Conservation (phyloP, 2,888 invertebrate species). For the Fragum sueziense region DNA sequence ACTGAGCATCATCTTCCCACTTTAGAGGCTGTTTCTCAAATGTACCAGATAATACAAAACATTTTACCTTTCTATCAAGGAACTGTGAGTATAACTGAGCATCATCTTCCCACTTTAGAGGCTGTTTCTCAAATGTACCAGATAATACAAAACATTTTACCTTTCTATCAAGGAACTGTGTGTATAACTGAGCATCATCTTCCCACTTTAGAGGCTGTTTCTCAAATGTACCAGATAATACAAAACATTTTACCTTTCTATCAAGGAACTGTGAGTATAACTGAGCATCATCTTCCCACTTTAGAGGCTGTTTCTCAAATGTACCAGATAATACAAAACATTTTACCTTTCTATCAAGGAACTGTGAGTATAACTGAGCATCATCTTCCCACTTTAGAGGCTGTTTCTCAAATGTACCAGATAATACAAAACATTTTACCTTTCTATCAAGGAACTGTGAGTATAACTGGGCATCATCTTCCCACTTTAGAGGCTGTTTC, state of each 20-base stretch:
- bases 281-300: too few species aligned
- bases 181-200: too few species aligned
- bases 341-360: constrained; percentile 81
- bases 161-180: too few species aligned
- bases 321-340: too few species aligned
- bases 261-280: too few species aligned
- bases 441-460: constrained; percentile 81
- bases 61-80: constrained; percentile 81
- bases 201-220: too few species aligned
- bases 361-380: constrained; percentile 81
- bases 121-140: constrained; percentile 79
- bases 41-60: too few species aligned
- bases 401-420: constrained; percentile 78
- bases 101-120: constrained; percentile 81
- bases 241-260: too few species aligned
- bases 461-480: constrained; percentile 81
- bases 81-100: constrained; percentile 81
- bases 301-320: too few species aligned
- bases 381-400: constrained; percentile 81
- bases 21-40: constrained; percentile 79
- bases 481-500: constrained; percentile 79
- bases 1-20: constrained; percentile 82
- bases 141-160: too few species aligned
- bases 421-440: too few species aligned
- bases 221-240: too few species aligned